Base-by-base conservation (phyloP, 1,140 invertebrate species). In the Polypedilum pembai region DNA sequence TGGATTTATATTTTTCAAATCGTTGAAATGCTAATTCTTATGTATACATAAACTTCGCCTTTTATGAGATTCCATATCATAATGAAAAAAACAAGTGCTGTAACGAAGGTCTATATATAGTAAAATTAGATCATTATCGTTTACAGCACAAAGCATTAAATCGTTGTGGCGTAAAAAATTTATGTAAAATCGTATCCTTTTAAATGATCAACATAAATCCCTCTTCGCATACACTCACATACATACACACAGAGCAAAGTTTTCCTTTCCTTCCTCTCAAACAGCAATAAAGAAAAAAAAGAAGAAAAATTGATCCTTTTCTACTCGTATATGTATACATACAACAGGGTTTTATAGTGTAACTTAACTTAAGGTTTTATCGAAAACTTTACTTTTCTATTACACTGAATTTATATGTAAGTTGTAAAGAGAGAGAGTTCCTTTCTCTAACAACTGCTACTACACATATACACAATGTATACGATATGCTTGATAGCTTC, bases 21-120 rank as follows among this genome's bases (percentile, higher is more conserved):
- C 65, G 20, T 69, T 69, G 65, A 69, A 69, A 69, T 69, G 65
- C 65, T 69, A 69, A 69, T 69, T 69, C 65, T 69, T 69, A 10
- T 18, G 17, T 18, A 69, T 18, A 21, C 12, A 56, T n/a, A 56
- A 56, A 56, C 45, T 56, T 56, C 45, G 45, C 45, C 45, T 56
- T 56, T 69, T 21, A 69, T 69, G 17, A 69, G 65, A 69, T 69
- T 69, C 18, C 65, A 69, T 69, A 69, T 69, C 65, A 69, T 69
- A 20, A 69, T 69, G 65, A 69, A 33, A 33, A 33, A 33, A 33
- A 69, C 65, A 69, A 20, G 65, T 20, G 17, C 20, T 56, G 45
- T 56, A 56, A 56, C 45, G 45, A 56, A 56, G 45, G 45, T 56
- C n/a, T 56, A 56, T 56, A 56, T 56, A 56, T 12, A 12, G n/a